phyloP scores from a whole-genome alignment of 2,888 invertebrate species.

The Ctenicera cuprea region DNA sequence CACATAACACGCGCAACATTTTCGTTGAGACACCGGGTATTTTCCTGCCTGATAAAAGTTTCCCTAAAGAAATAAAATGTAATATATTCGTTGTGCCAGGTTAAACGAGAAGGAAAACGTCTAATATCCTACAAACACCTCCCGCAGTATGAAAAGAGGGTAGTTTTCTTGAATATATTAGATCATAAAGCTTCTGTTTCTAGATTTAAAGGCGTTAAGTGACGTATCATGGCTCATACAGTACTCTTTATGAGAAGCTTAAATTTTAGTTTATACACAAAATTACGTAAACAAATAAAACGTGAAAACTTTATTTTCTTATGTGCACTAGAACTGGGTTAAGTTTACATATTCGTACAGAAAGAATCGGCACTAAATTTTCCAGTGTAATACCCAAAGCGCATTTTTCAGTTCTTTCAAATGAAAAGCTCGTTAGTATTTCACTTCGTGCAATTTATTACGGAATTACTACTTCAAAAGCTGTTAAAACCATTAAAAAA shows the following conservation, averaged over 20 bases:
- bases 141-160: slow-evolving; percentile 9
- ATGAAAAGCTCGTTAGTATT: slow-evolving; percentile 3
- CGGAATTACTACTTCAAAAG: slow-evolving; percentile 7
- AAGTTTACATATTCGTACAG: too few relatives aligned
- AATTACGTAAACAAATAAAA: slow-evolving; percentile 16
- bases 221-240: slow-evolving; percentile 14
- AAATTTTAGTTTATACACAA: neutral
- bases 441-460: slow-evolving; percentile 4
- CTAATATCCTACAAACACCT: slow-evolving; percentile 30
- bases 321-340: too few relatives aligned
- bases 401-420: too few relatives aligned
- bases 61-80: slow-evolving; percentile 13
- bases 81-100: slow-evolving; percentile 14
- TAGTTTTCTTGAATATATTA: slow-evolving; percentile 30
- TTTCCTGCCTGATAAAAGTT: neutral
- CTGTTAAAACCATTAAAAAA: slow-evolving; percentile 24
- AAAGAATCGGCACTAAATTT: too few relatives aligned
- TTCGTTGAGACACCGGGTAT: too few relatives aligned
- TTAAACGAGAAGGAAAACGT: slow-evolving; percentile 25
- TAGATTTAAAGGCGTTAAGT: slow-evolving; percentile 25
- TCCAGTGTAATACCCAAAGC: too few relatives aligned
- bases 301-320: neutral
- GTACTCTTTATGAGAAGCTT: slow-evolving; percentile 13
- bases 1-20: too few relatives aligned
- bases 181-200: slow-evolving; percentile 15